Evolutionary conservation across 2,797 vertebrate genomes (phyloP).

Genomic region (Premnoplex brunnescens): DNA sequence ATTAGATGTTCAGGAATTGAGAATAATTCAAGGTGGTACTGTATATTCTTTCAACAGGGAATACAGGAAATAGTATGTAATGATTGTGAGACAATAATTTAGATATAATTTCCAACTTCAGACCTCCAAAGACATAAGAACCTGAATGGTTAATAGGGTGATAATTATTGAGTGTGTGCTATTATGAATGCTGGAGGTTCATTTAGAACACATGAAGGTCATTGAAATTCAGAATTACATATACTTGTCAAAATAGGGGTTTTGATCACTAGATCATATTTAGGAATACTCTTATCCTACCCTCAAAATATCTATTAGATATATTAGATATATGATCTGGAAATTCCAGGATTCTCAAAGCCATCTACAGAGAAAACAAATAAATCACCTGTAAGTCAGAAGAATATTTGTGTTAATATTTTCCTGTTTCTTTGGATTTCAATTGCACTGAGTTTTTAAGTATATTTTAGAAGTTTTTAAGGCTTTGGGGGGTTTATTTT

Average conservation of each 20-base stretch:
- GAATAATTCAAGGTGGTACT: neutral
- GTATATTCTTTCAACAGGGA: neutral
- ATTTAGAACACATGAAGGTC: neutral
- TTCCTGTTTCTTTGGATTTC: neutral
- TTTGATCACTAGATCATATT: neutral
- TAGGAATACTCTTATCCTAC: neutral
- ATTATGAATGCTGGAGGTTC: neutral
- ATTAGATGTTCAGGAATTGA: neutral
- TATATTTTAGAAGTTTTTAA: neutral
- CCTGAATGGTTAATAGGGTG: neutral
- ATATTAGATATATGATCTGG: neutral
- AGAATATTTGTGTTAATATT: neutral
- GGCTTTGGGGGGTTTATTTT: neutral
- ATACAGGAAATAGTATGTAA: neutral
- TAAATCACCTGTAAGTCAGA: neutral
- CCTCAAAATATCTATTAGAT: neutral
- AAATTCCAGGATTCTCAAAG: neutral
- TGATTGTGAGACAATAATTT: neutral
- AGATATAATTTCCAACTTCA: neutral
- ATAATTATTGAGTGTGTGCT: slow-evolving; percentile 4
- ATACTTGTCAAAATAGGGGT: neutral
- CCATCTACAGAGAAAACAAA: neutral
- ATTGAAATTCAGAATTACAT: neutral
- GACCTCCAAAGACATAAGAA: neutral
- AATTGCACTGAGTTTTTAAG: neutral